Percentiles rank a stretch among this genome's conserved stretches.
Conservation (phyloP, 1,140 invertebrate species). For the Radopholus similis region DNA sequence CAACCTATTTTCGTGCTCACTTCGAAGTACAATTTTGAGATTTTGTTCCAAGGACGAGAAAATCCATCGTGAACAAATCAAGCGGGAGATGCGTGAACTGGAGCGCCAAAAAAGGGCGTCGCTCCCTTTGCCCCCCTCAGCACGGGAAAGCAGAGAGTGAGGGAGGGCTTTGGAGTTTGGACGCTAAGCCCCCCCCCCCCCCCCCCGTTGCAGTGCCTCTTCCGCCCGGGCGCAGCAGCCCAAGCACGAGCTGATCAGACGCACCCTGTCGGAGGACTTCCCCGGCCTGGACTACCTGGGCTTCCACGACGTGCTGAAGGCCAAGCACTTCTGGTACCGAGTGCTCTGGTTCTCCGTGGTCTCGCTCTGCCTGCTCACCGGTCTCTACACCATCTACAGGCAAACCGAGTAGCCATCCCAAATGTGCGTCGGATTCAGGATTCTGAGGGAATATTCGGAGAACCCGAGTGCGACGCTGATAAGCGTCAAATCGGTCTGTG, state of each 20-base stretch:
- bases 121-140: too few species aligned
- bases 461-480: constrained; percentile 20
- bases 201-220: too few species aligned
- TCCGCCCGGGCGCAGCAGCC: too few species aligned
- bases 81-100: too few species aligned
- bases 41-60: too few species aligned
- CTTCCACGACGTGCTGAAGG: constrained; percentile 29
- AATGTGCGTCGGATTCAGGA: constrained; percentile 8
- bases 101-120: too few species aligned
- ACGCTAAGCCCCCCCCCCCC: too few species aligned
- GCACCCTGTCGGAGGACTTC: constrained; percentile 30
- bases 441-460: constrained; percentile 22
- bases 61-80: too few species aligned
- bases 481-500: constrained; percentile 21
- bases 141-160: too few species aligned
- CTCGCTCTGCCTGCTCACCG: constrained; percentile 24
- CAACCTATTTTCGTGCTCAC: too few species aligned
- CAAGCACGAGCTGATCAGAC: constrained; percentile 22
- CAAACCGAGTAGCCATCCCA: neutral
- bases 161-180: too few species aligned
- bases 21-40: too few species aligned
- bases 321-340: constrained; percentile 28
- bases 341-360: constrained; percentile 28
- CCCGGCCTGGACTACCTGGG: constrained; percentile 31
- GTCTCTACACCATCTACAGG: constrained; percentile 30